These are phyloP conservation scores for Gobionotothen gibberifrons DNA, from an alignment of 2,797 vertebrate genomes.

Conservation along the genomic window DNA sequence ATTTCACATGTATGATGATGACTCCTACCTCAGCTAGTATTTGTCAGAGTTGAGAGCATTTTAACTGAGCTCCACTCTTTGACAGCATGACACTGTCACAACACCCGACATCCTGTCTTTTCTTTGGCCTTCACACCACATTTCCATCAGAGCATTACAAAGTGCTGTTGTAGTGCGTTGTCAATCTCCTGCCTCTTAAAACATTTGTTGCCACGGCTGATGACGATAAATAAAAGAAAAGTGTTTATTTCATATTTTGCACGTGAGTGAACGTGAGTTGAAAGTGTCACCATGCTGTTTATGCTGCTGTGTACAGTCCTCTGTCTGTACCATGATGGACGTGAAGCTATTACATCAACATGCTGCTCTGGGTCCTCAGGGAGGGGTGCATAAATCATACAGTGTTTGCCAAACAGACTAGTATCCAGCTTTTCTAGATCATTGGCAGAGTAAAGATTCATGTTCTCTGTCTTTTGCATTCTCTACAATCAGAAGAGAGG, in stretches of 20 bases:
- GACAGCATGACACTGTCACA: conserved; percentile 36
- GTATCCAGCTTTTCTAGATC: conserved; percentile 55
- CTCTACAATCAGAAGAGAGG: neutral
- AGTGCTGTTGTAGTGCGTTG: conserved; percentile 5
- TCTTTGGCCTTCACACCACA: conserved; percentile 36
- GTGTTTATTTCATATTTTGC: conserved; percentile 46
- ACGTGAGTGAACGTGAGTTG: conserved; percentile 36
- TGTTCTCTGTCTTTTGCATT: conserved; percentile 1
- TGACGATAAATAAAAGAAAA: conserved; percentile 42
- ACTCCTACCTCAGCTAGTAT: neutral
- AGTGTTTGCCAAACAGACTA: conserved; percentile 64
- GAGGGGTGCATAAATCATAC: conserved; percentile 63
- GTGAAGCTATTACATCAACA: conserved; percentile 66
- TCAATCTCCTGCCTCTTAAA: conserved; percentile 33
- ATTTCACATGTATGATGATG: neutral
- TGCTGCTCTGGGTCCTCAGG: conserved; percentile 44
- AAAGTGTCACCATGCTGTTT: conserved; percentile 53
- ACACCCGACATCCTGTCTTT: conserved; percentile 54
- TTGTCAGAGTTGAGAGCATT: conserved; percentile 16
- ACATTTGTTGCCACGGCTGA: conserved; percentile 41
- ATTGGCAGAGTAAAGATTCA: conserved; percentile 14
- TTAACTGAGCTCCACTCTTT: neutral
- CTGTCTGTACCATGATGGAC: conserved; percentile 52
- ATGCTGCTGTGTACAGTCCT: conserved; percentile 55
- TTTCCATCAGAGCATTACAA: conserved; percentile 40